Evolutionary conservation across 2,888 invertebrate species (phyloP).

Genomic region (Clunio marinus): DNA sequence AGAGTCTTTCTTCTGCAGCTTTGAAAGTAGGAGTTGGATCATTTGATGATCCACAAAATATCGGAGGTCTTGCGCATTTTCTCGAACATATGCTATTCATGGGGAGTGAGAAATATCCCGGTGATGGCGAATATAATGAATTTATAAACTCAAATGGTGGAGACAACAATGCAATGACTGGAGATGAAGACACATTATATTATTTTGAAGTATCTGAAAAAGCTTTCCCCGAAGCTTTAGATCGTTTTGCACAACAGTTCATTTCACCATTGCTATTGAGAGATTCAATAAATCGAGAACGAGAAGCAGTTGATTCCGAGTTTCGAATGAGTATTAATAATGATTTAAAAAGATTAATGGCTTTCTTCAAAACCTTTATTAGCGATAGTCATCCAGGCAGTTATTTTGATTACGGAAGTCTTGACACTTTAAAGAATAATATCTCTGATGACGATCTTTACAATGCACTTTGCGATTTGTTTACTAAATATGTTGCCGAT

Average conservation of each 20-base stretch:
- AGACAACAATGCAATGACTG: constrained; percentile 80
- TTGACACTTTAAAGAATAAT: constrained; percentile 64
- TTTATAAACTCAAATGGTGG: constrained; percentile 81
- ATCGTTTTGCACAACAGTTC: constrained; percentile 85
- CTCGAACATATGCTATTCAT: constrained; percentile 87
- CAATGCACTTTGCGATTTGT: constrained; percentile 66
- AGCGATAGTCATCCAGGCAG: constrained; percentile 61
- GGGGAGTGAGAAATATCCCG: constrained; percentile 85
- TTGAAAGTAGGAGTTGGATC: constrained; percentile 71
- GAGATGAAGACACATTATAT: constrained; percentile 80
- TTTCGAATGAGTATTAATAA: not conserved
- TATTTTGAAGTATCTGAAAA: constrained; percentile 84
- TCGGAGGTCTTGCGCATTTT: constrained; percentile 80
- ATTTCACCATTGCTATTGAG: constrained; percentile 78
- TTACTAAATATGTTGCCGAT: constrained; percentile 75
- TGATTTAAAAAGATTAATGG: constrained; percentile 57
- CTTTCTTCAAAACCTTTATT: not conserved
- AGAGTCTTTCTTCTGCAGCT: constrained; percentile 57
- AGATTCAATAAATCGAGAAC: constrained; percentile 79
- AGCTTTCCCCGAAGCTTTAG: constrained; percentile 69
- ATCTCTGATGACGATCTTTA: constrained; percentile 59
- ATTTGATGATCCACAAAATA: constrained; percentile 70
- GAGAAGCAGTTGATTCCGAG: constrained; percentile 62
- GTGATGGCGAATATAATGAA: constrained; percentile 79
- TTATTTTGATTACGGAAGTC: constrained; percentile 85